Evolutionary conservation across 2,888 invertebrate genomes (phyloP), one percentile per base, ranked within the genome.

Genomic region (Epistrophe eligans): DNA sequence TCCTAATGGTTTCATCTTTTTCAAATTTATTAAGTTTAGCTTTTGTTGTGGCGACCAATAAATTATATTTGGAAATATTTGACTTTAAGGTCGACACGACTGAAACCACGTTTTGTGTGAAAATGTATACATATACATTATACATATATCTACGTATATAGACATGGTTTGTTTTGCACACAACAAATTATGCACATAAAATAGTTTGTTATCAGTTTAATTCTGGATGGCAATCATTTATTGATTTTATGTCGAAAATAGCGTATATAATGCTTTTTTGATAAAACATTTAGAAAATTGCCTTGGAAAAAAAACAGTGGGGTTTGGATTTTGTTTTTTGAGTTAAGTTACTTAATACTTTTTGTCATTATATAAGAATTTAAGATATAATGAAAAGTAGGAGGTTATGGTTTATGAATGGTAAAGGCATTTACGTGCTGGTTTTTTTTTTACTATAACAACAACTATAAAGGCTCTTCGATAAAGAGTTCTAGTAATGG

Each of bases 1-100:
- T 57, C 77, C 81, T 82, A 77, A 82, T 77, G 71, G 81, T 71
- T 76, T 77, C 77, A 77, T 82, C 81, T 52, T 64, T 82, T 82
- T 82, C 57, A 64, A 71, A 77, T 82, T 82, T 82, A 83, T 83
- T 77, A 66, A 73, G 66, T 72, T 77, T 60, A 67, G 52, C 66
- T 62, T 70, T 70, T 67, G 67, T 52, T 62, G 52, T 55, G 62
- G 60, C 52, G 55, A 58, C 38, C 67, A 43, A 71, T 73, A 58
- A 55, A 60, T 70, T 70, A 45, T 60, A 60, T 80, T 74, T 35
- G 48, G 60, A 74, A 74, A 60, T 70, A 67, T 64, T 71, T 38
- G 71, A 48, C 70, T 45, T 60, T 58, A 77, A 82, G 82, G 82
- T 72, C 72, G 62, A 50, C n/a, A 35, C 28, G 79, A 19, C 67